Percentiles rank a stretch among this genome's conserved stretches.
phyloP scores from a whole-genome alignment of 2,113 vertebrate genomes.

The Vulpes vulpes region DNA sequence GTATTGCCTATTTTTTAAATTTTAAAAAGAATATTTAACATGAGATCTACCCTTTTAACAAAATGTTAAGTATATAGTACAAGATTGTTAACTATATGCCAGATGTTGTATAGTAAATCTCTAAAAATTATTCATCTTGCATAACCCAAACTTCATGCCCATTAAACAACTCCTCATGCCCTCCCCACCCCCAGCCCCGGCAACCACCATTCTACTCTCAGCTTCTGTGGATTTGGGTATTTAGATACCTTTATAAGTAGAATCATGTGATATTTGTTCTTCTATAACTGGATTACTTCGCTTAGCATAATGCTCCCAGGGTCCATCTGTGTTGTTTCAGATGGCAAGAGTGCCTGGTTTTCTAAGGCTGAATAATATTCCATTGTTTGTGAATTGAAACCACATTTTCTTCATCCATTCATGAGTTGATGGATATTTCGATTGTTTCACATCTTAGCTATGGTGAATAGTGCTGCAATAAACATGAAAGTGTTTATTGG shows the following conservation, averaged over 20 bases:
- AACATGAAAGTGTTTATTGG: too few species aligned
- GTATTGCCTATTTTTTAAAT: constrained; percentile 19
- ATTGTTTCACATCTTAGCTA: neutral
- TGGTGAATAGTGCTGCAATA: neutral
- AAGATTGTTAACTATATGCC: neutral
- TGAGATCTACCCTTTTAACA: neutral
- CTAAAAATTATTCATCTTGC: neutral
- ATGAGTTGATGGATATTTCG: neutral
- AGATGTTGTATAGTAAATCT: neutral
- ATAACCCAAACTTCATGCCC: neutral
- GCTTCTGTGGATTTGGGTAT: neutral
- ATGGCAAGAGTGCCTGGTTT: neutral
- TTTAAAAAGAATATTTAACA: neutral
- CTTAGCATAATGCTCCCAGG: neutral
- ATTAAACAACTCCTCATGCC: neutral
- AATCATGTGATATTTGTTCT: neutral
- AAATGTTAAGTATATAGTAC: neutral
- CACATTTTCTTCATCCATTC: neutral
- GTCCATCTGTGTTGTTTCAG: neutral
- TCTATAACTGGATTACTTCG: neutral
- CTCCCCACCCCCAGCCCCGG: fast-evolving
- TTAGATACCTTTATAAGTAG: neutral
- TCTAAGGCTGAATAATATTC: neutral
- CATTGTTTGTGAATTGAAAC: neutral
- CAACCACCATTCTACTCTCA: neutral